Evolutionary conservation across 1,140 invertebrate species (phyloP), one percentile per base, ranked within the genome.

Genomic region (Leptinotarsa lineolata): DNA sequence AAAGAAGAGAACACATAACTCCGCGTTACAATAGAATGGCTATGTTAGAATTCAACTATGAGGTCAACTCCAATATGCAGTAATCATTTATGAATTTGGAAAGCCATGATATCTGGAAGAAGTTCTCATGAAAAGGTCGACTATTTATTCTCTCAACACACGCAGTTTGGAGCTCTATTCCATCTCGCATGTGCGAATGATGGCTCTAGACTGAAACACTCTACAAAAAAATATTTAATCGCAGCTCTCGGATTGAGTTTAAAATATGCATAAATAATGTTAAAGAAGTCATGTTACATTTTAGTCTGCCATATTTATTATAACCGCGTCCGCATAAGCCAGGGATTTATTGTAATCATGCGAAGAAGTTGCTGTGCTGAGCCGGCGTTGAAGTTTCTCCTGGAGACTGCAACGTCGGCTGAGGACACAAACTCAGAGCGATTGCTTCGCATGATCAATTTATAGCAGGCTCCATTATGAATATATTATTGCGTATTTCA

Each of bases 401-500:
- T 12, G 30, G 69, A 39, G 60, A 71, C 60, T 45, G 45, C 58
- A 45, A 71, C 44, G 58, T 30, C n/a, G 21, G 22, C 45, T 48
- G 12, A 39, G 72, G 60, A 76, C 60, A 24, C 67, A 68, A 72
- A 65, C 61, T 44, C 70, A 30, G 48, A 22, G 48, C 48, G 48
- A 54, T 54, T 54, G 48, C 48, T 54, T 18, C 48, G 58, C 63
- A 21, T 30, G 58, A 65, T 58, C 24, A 63, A 61, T 69, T 68
- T 61, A 70, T 67, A 15, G 58, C 30, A 30, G 24, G 46, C 15
- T 18, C 70, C 11, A 74, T 76, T 77, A 77, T 78, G 75, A 77
- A 78, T 77, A 77, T 76, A 77, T 76, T 77, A 78, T 72, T 79
- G 77, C 77, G 79, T 78, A 80, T 79, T 77, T 77, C 75, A 77